Percentiles rank a stretch among this genome's conserved stretches.
phyloP scores from a whole-genome alignment of 2,113 vertebrate genomes.

The Bothrops jararaca region DNA sequence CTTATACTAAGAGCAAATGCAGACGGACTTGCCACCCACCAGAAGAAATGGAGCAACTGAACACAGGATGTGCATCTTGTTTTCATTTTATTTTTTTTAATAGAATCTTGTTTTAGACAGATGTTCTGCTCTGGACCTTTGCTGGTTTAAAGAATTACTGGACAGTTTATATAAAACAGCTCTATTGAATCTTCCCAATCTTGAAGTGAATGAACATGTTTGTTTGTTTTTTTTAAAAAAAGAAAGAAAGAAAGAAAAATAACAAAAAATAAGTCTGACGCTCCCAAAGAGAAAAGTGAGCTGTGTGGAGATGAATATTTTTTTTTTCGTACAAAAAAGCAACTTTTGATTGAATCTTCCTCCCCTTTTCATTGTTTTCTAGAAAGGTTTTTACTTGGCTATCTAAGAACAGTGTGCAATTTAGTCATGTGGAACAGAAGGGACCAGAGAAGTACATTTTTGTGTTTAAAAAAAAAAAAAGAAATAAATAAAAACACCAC shows the following conservation, averaged over 20 bases:
- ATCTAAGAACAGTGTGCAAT: conserved; percentile 23
- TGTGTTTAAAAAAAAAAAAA: not conserved
- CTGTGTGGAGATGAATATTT: not conserved
- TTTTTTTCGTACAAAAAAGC: conserved; percentile 13
- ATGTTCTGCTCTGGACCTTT: conserved; percentile 40
- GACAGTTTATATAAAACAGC: conserved; percentile 29
- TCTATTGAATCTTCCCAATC: conserved; percentile 31
- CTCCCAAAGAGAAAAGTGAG: conserved; percentile 36
- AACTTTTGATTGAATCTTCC: conserved; percentile 11
- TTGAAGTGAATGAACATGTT: not conserved
- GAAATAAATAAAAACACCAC: not conserved
- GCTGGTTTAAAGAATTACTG: conserved; percentile 25
- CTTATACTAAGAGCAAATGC: not conserved
- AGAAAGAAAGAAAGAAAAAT: not conserved
- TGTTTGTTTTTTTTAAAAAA: not conserved
- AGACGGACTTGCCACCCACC: conserved; percentile 27
- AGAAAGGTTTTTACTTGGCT: conserved; percentile 27
- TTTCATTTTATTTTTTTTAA: not conserved
- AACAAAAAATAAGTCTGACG: not conserved
- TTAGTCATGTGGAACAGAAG: conserved; percentile 4
- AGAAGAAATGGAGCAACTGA: not conserved
- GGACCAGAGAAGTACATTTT: not conserved
- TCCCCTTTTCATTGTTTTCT: conserved; percentile 19
- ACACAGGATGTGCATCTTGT: not conserved
- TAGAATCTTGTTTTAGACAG: conserved; percentile 44